These are phyloP conservation scores for Ditylenchus weischeri DNA, from an alignment of 2,888 invertebrate species.

Conservation along the genomic window DNA sequence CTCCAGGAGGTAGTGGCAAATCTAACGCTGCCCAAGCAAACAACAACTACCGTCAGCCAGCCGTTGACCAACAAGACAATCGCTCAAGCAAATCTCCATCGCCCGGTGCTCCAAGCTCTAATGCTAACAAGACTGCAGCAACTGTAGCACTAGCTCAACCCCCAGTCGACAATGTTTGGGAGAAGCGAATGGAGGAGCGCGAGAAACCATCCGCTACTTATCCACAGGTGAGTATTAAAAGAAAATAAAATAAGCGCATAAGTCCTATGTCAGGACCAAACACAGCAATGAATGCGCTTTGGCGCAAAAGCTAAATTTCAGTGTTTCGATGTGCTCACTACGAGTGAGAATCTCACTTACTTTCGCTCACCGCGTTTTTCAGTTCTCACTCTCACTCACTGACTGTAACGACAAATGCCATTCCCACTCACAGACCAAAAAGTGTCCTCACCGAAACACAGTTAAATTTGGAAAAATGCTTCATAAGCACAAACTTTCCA, in stretches of 20 bases:
- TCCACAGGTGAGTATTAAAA: background rate
- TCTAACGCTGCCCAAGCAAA: background rate
- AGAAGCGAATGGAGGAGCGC: constrained; percentile 50
- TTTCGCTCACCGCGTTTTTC: no score
- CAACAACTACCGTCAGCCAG: constrained; percentile 20
- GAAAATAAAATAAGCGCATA: background rate
- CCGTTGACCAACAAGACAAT: background rate
- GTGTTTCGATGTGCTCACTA: no score
- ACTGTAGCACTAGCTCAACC: background rate
- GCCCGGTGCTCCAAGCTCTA: background rate
- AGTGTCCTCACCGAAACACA: no score
- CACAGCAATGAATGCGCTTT: no score
- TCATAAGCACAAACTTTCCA: no score
- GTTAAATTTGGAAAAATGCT: no score
- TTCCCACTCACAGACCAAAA: no score
- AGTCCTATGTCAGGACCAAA: no score
- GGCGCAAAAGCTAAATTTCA: no score
- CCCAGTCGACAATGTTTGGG: constrained; percentile 52
- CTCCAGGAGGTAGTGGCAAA: constrained; percentile 24
- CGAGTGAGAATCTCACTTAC: no score
- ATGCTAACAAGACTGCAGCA: constrained; percentile 4
- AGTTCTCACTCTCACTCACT: no score
- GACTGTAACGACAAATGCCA: no score
- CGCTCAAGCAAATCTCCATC: background rate
- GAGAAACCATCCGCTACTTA: background rate